Evolutionary conservation across 1,140 invertebrate species (phyloP), one percentile per base, ranked within the genome.

Genomic region (Antheraea pernyi): DNA sequence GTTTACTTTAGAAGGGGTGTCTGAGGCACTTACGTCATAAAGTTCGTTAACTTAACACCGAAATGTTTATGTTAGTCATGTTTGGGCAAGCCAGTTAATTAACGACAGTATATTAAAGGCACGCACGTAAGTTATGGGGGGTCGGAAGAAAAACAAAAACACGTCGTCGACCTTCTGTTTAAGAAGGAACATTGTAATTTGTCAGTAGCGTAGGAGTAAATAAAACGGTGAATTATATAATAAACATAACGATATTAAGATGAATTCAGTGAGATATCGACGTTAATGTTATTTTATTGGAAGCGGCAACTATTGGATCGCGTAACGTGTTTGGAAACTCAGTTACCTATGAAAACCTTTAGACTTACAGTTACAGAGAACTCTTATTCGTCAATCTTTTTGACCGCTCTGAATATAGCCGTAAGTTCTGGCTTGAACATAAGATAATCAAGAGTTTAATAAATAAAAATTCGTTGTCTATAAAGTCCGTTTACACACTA

Each of bases 51-150:
- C 72, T 82, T 76, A 71, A 69, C 75, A 76, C 77, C 6, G 75
- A 74, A 80, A 83, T 85, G 79, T 84, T 86, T 82, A 77, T 79
- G 75, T 82, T 76, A 65, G n/a, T 59, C 67, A 67, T 80, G 75
- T 75, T 78, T 80, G 73, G 73, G 78, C 75, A 79, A 83, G 80
- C 75, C 80, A 65, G 76, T 79, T 86, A 88, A 88, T 86, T 88
- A 85, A 80, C 70, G 74, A 71, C 67, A 76, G 74, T 68, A 70
- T 82, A 80, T 82, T 77, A 80, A 75, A 76, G 75, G 75, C 80
- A 88, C 81, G 83, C 84, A 84, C 76, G 76, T 67, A 67, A 74
- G 46, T 53, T 72, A 65, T 74, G 61, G 22, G 68, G 72, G 62
- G 22, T 59, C 42, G 65, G 65, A 76, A 76, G 71, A 73, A 75